These are phyloP conservation scores for Nemotelus pantherinus DNA, from an alignment of 2,888 invertebrate genomes.

Conservation along the genomic window DNA sequence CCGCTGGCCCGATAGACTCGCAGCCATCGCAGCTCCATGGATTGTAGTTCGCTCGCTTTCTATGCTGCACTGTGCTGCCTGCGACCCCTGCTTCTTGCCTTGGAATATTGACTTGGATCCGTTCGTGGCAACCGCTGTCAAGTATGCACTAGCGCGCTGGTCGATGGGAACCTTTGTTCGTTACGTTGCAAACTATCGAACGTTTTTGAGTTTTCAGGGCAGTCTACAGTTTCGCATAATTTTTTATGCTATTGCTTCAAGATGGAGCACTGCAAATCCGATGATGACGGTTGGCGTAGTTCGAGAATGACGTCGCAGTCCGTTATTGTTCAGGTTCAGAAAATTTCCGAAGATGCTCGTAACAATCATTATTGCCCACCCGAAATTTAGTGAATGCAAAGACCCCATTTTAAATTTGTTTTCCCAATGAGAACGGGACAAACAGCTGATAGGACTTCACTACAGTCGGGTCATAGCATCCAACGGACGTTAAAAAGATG, in stretches of 20 bases:
- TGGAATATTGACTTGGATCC: conserved; percentile 13
- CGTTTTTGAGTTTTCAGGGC: conserved; percentile 39
- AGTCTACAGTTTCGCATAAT: conserved; percentile 39
- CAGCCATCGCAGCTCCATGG: conserved; percentile 5
- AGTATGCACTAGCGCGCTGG: conserved; percentile 33
- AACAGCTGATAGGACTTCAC: too few relatives aligned
- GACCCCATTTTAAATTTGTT: too few relatives aligned
- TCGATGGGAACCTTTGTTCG: conserved; percentile 37
- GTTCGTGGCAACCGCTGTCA: conserved; percentile 38
- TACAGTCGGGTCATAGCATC: too few relatives aligned
- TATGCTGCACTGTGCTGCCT: background rate
- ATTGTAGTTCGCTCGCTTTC: conserved; percentile 26
- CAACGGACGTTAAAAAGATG: too few relatives aligned
- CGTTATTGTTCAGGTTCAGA: too few relatives aligned
- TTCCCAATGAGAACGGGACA: too few relatives aligned
- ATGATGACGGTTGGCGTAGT: background rate
- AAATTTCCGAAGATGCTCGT: too few relatives aligned
- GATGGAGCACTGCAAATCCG: conserved; percentile 19
- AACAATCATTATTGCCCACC: too few relatives aligned
- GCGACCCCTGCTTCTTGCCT: conserved; percentile 2
- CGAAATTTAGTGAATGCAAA: too few relatives aligned
- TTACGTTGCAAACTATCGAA: background rate
- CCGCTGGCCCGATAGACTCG: background rate
- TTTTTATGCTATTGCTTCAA: conserved; percentile 36
- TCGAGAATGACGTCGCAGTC: background rate